Percentiles rank a stretch among this genome's conserved stretches.
phyloP scores from a whole-genome alignment of 2,888 invertebrate species.

The Apamea monoglypha region DNA sequence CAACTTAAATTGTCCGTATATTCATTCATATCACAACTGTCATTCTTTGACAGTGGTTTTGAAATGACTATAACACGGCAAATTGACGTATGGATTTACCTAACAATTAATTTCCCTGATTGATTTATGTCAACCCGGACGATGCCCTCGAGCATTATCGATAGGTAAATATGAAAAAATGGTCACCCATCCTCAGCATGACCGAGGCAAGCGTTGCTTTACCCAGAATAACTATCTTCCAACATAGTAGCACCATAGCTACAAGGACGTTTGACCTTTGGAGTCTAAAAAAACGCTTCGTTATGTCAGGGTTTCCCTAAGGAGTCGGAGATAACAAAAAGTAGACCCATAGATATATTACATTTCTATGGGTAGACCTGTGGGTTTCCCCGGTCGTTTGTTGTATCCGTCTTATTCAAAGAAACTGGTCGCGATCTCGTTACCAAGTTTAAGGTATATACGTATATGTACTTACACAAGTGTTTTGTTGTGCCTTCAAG shows the following conservation, averaged over 20 bases:
- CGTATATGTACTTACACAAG: background rate
- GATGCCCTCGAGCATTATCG: no score
- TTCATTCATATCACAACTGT: no score
- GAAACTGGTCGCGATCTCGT: constrained; percentile 7
- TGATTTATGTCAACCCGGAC: no score
- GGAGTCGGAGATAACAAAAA: background rate
- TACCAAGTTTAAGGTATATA: background rate
- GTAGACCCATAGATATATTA: no score
- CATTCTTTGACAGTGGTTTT: no score
- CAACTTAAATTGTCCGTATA: no score
- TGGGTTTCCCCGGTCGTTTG: constrained; percentile 19
- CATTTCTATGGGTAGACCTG: background rate
- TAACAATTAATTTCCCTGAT: no score
- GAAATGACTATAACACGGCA: no score
- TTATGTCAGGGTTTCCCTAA: constrained; percentile 19
- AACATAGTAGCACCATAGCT: background rate
- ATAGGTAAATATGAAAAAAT: background rate
- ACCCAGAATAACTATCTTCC: background rate
- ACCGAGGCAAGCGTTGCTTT: background rate
- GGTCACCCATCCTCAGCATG: background rate
- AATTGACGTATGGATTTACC: no score
- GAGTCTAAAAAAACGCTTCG: background rate
- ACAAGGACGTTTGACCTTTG: background rate
- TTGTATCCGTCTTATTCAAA: constrained; percentile 17
- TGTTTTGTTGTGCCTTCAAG: background rate